A percentile compares a stretch with the other conserved stretches of the same genome.
Conservation (phyloP, 1,140 invertebrate genomes). For the Caenorhabditis tropicalis region DNA sequence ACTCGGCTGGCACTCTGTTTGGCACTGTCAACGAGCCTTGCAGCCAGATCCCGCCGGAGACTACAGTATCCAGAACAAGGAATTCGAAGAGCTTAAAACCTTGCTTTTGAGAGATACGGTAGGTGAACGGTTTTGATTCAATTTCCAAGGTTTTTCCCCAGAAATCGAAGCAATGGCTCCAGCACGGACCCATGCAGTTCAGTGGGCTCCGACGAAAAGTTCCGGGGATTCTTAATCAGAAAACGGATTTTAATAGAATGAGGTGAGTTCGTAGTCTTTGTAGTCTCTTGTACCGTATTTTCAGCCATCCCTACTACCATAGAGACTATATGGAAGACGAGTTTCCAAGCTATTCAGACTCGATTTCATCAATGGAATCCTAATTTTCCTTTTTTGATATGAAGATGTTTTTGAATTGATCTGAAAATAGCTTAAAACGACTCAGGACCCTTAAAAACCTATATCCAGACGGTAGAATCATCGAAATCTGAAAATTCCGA, state of each 20-base stretch:
- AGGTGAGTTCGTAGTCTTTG: too few species aligned
- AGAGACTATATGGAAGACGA: too few species aligned
- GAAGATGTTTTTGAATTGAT: too few species aligned
- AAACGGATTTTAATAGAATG: background rate
- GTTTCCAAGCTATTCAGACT: too few species aligned
- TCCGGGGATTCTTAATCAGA: background rate
- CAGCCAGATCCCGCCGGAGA: background rate
- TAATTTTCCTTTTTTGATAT: too few species aligned
- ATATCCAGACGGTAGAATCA: too few species aligned
- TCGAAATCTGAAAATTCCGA: too few species aligned
- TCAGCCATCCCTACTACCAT: too few species aligned
- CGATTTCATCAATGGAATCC: too few species aligned
- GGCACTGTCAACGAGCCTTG: background rate
- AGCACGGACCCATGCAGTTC: background rate
- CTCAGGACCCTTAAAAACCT: too few species aligned
- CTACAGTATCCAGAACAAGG: background rate
- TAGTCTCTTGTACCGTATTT: too few species aligned
- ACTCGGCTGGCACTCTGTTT: background rate
- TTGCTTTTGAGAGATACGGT: background rate
- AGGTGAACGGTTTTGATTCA: background rate
- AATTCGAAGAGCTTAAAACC: background rate
- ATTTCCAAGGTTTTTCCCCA: background rate
- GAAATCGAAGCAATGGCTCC: background rate
- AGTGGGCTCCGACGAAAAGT: background rate
- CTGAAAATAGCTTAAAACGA: too few species aligned